Conservation (phyloP, 2,113 vertebrate species). For the Heliornis fulica region DNA sequence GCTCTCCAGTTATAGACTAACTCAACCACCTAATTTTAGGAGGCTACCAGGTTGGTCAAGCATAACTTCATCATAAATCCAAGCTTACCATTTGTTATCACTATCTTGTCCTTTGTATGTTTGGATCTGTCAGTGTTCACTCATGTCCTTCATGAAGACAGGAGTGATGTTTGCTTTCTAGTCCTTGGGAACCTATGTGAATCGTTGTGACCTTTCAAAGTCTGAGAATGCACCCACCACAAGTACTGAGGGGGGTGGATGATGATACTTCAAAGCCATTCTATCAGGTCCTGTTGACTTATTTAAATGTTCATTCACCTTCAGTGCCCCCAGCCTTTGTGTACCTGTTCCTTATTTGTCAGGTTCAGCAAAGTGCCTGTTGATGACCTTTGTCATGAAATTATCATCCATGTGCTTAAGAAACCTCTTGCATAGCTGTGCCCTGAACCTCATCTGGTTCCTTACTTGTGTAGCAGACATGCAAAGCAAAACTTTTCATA, state of each 20-base stretch:
- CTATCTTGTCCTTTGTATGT: neutral
- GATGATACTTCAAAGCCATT: too few relatives aligned
- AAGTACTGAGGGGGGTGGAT: too few relatives aligned
- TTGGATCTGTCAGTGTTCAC: neutral
- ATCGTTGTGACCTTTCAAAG: neutral
- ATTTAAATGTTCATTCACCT: neutral
- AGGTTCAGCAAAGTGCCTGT: neutral
- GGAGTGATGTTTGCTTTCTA: neutral
- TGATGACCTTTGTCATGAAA: neutral
- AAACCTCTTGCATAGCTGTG: neutral
- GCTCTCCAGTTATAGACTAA: neutral
- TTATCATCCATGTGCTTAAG: neutral
- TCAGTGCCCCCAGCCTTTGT: neutral
- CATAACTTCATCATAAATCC: neutral
- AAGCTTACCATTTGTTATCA: neutral
- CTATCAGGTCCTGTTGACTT: neutral
- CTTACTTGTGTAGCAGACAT: neutral
- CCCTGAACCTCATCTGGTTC: too few relatives aligned
- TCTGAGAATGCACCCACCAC: too few relatives aligned
- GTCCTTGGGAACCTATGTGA: neutral
- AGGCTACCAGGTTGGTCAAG: neutral
- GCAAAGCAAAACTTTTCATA: neutral
- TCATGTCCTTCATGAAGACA: neutral
- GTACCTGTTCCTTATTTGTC: neutral
- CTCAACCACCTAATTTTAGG: neutral